Evolutionary conservation across 2,113 vertebrate species (phyloP), one percentile per base, ranked within the genome.

Genomic region (Pedetes capensis): DNA sequence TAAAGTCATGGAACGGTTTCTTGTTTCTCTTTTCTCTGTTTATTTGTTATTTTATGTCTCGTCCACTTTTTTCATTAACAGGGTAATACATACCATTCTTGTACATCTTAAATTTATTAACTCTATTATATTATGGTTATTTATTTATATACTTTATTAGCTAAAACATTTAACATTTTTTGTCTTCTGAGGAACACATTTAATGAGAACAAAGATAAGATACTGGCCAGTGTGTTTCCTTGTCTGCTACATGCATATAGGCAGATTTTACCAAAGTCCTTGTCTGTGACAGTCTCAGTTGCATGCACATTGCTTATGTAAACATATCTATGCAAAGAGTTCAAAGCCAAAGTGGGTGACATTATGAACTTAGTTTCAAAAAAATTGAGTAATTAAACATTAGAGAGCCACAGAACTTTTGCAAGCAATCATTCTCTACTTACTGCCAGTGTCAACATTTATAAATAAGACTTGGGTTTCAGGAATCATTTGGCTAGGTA

Each of bases 391-490:
- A 94, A 93, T 91, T 92, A 93, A 94, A 63, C 51, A 64, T 92
- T 80, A 93, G 76, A 87, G 80, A 88, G 34, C 42, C 71, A 72
- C 68, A 93, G 7, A 78, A 72, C 69, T 88, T 83, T 84, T 93
- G 72, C 55, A 94, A 72, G 64, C 14, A 27, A 75, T 94, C 59
- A 57, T 81, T 88, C 79, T 39, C 68, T 49, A 44, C 69, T 89
- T 69, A 78, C 82, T 81, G 74, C 39, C 78, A 91, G 57, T 74
- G 71, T 79, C 79, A 93, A 82, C 61, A 93, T 74, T 95, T 93
- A 91, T 93, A 97, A 95, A 94, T 83, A 93, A 91, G 94, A 94
- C 61, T 79, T 63, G 17, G 47, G 49, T 68, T 94, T 89, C 29
- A 9, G 68, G 49, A 87, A 95, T 93, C 69, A 79, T 7, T 94